A percentile compares a stretch with the other conserved stretches of the same genome.
These are phyloP conservation scores for Osmerus eperlanus DNA, from an alignment of 2,113 vertebrate species.

Conservation along the genomic window DNA sequence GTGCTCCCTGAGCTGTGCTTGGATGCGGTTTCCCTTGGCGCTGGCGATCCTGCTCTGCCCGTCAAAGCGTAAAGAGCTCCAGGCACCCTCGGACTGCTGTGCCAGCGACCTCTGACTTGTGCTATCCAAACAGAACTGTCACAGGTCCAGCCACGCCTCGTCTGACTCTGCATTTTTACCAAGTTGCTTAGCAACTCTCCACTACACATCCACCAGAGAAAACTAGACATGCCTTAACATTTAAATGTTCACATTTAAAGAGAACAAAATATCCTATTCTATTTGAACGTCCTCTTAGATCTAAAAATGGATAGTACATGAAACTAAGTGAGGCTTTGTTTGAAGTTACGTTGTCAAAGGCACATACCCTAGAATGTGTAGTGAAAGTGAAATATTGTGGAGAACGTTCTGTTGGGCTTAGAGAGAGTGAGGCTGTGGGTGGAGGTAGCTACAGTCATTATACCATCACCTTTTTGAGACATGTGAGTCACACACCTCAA, in stretches of 20 bases:
- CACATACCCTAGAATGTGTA: conserved; percentile 9
- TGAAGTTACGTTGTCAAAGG: no score
- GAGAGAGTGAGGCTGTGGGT: neutral
- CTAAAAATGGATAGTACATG: neutral
- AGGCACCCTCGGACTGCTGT: conserved; percentile 31
- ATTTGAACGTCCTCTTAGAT: no score
- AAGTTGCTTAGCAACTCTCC: neutral
- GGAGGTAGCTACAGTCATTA: conserved; percentile 10
- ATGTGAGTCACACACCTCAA: conserved; percentile 5
- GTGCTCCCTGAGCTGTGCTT: conserved; percentile 24
- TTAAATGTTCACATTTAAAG: neutral
- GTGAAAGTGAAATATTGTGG: conserved; percentile 21
- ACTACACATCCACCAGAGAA: neutral
- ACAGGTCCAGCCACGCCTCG: conserved; percentile 21
- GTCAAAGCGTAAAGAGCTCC: conserved; percentile 49
- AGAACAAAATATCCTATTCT: neutral
- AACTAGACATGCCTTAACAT: neutral
- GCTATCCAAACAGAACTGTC: conserved; percentile 48
- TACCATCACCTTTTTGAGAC: conserved; percentile 20
- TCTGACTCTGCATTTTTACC: conserved; percentile 48
- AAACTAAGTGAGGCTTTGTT: no score
- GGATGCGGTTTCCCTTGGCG: conserved; percentile 19
- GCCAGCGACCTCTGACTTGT: conserved; percentile 52
- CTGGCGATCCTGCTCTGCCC: conserved; percentile 38
- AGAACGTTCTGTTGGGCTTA: conserved; percentile 31